Conservation (phyloP, 2,888 invertebrate genomes). For the Gasteruption jaculator region DNA sequence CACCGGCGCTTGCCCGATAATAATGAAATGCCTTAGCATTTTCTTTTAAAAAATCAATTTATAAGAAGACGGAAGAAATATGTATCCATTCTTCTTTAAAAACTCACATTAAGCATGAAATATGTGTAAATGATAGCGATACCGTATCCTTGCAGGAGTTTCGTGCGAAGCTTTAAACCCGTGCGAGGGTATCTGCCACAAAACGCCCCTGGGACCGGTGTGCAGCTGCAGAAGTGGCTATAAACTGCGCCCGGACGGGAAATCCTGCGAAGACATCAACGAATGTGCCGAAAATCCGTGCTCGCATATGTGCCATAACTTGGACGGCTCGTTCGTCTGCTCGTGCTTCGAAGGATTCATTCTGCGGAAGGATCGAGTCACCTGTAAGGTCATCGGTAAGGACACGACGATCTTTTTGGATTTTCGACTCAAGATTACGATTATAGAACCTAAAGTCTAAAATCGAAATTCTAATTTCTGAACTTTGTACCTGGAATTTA, state of each 20-base stretch:
- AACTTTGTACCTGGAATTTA: no score
- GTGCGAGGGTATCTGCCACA: slow-evolving; percentile 60
- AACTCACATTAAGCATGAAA: no score
- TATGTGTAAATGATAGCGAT: no score
- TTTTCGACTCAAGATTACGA: no score
- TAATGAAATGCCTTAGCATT: slow-evolving; percentile 25
- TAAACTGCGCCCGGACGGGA: slow-evolving; percentile 53
- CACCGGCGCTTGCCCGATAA: no score
- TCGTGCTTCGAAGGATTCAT: slow-evolving; percentile 60
- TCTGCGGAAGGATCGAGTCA: slow-evolving; percentile 60
- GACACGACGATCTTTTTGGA: not conserved
- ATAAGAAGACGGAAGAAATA: no score
- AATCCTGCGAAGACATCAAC: slow-evolving; percentile 64
- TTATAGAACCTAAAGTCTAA: no score
- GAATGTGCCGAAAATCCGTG: slow-evolving; percentile 66
- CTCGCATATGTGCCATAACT: slow-evolving; percentile 63
- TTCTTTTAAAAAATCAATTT: no score
- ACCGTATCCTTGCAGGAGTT: no score
- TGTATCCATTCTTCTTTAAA: no score
- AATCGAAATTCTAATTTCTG: no score
- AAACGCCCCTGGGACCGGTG: slow-evolving; percentile 63
- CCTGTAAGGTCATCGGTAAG: slow-evolving; percentile 64
- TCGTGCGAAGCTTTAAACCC: slow-evolving; percentile 51
- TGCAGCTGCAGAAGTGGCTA: slow-evolving; percentile 66
- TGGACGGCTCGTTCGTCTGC: slow-evolving; percentile 58